A percentile compares a stretch with the other conserved stretches of the same genome.
Conservation (phyloP, 1,140 invertebrate species). For the Musca domestica region DNA sequence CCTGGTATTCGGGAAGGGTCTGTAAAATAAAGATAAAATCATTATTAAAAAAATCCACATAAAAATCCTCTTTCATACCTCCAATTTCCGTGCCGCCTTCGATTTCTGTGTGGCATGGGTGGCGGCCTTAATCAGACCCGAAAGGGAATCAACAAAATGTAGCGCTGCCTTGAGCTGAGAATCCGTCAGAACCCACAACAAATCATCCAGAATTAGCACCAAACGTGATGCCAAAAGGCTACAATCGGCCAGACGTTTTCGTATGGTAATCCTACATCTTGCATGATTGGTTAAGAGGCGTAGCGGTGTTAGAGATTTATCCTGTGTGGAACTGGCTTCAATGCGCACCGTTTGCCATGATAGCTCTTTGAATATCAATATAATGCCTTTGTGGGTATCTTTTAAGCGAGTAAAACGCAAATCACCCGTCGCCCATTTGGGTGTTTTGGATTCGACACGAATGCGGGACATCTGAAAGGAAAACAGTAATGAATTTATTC, state of each 20-base stretch:
- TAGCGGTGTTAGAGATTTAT: slow-evolving; percentile 81
- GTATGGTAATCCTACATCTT: slow-evolving; percentile 92
- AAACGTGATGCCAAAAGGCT: slow-evolving; percentile 88
- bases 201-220: slow-evolving; percentile 90
- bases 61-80: slow-evolving; percentile 58
- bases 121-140: slow-evolving; percentile 79
- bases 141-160: slow-evolving; percentile 88
- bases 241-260: slow-evolving; percentile 85
- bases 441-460: slow-evolving; percentile 87
- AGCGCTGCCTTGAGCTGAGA: slow-evolving; percentile 94
- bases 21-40: slow-evolving; percentile 41
- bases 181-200: slow-evolving; percentile 97
- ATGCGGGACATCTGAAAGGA: slow-evolving; percentile 80
- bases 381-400: slow-evolving; percentile 80
- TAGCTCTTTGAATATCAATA: slow-evolving; percentile 96
- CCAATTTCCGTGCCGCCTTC: slow-evolving; percentile 86
- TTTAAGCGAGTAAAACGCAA: slow-evolving; percentile 87
- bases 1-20: slow-evolving; percentile 78
- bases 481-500: background rate
- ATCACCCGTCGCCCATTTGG: slow-evolving; percentile 80
- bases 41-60: background rate
- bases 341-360: slow-evolving; percentile 95
- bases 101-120: slow-evolving; percentile 78
- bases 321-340: slow-evolving; percentile 83
- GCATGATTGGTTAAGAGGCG: slow-evolving; percentile 93